Evolutionary conservation across 2,113 vertebrate species (phyloP).

Genomic region (Puffinus mauretanicus): DNA sequence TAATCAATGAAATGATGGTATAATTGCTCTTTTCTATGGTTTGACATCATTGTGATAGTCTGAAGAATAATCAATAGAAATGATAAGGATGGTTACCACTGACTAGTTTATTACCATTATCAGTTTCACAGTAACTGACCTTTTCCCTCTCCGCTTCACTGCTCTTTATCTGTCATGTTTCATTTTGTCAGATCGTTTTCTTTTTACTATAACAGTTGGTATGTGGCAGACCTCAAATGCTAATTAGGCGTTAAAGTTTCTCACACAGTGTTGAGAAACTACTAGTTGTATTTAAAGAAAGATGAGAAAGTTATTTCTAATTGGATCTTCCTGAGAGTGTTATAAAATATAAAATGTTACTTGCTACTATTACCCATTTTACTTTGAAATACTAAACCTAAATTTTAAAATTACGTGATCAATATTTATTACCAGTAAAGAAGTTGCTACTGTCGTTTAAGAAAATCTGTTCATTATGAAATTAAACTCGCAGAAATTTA

Average conservation of each 20-base stretch:
- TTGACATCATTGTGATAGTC: constrained; percentile 41
- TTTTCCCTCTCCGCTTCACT: background rate
- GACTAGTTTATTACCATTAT: constrained; percentile 61
- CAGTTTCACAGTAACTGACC: constrained; percentile 57
- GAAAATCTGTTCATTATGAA: background rate
- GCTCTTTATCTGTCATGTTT: constrained; percentile 45
- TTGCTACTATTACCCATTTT: background rate
- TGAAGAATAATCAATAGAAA: constrained; percentile 34
- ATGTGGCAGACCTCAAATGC: constrained; percentile 28
- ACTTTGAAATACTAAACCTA: background rate
- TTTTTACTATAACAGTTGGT: constrained; percentile 22
- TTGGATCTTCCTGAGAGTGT: background rate
- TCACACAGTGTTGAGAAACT: background rate
- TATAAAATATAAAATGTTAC: background rate
- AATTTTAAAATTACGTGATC: background rate
- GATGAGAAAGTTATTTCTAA: background rate
- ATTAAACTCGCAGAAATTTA: background rate
- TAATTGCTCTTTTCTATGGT: constrained; percentile 8
- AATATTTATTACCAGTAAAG: background rate
- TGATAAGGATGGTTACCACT: constrained; percentile 25
- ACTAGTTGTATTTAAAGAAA: constrained; percentile 3
- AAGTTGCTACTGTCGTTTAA: background rate
- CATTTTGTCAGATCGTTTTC: constrained; percentile 54
- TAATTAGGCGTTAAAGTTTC: constrained; percentile 7
- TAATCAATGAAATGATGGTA: constrained; percentile 33